Percentiles rank a stretch among this genome's conserved stretches.
phyloP scores from a whole-genome alignment of 1,140 invertebrate species.

The Bombus cullumanus region DNA sequence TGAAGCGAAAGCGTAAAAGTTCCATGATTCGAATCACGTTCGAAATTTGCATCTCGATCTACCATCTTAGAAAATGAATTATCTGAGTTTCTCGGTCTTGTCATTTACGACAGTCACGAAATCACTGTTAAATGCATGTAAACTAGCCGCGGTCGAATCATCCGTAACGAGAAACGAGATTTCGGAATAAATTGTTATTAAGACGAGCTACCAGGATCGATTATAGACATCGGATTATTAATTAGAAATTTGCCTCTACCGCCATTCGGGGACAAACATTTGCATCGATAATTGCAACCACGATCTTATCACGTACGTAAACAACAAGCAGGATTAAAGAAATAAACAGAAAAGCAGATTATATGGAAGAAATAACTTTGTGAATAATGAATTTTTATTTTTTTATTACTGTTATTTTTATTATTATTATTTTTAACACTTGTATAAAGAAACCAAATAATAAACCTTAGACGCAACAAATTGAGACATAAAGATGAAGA shows the following conservation, averaged over 20 bases:
- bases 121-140: not conserved
- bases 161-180: not conserved
- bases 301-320: too few relatives aligned
- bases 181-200: slow-evolving; percentile 13
- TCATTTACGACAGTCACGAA: not conserved
- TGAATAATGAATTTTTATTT: not conserved
- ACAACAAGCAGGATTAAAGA: not conserved
- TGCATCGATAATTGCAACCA: not conserved
- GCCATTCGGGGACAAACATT: not conserved
- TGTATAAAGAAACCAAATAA: too few relatives aligned
- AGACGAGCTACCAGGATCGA: not conserved
- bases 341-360: not conserved
- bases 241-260: not conserved
- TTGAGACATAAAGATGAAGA: too few relatives aligned
- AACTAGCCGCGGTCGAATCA: not conserved
- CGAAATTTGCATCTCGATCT: not conserved
- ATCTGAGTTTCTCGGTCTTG: not conserved
- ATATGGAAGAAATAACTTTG: not conserved
- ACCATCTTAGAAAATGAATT: not conserved
- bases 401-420: too few relatives aligned
- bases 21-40: not conserved
- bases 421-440: too few relatives aligned
- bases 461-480: too few relatives aligned
- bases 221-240: not conserved
- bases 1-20: not conserved